Evolutionary conservation across 2,113 vertebrate species (phyloP).

Genomic region (Nesogale talazaci): DNA sequence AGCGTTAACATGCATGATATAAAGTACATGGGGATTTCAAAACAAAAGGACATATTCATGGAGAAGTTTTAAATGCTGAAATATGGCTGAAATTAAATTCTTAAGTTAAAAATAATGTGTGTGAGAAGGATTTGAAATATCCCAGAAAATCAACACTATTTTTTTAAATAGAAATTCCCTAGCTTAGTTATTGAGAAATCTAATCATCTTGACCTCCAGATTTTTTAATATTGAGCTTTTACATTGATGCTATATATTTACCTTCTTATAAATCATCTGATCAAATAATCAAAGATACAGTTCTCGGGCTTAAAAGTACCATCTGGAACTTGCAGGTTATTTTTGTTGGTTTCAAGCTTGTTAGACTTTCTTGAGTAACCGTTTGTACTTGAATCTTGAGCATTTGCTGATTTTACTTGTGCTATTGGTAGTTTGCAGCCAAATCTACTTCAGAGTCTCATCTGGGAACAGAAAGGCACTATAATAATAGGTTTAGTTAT

Average conservation of each 20-base stretch:
- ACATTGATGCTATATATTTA: conserved; percentile 47
- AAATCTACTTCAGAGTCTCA: conserved; percentile 43
- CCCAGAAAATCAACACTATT: conserved; percentile 58
- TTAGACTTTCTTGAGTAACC: conserved; percentile 33
- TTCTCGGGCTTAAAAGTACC: conserved; percentile 69
- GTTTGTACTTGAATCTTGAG: conserved; percentile 20
- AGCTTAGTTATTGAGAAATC: conserved; percentile 63
- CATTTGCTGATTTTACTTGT: conserved; percentile 54
- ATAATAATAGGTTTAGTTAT: conserved; percentile 47
- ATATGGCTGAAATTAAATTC: conserved; percentile 58
- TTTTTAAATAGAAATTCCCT: conserved; percentile 44
- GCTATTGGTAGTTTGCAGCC: conserved; percentile 20
- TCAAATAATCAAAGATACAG: conserved; percentile 67
- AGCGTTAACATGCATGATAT: conserved; percentile 57
- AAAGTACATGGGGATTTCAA: conserved; percentile 50
- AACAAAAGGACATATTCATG: conserved; percentile 64
- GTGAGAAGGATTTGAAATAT: conserved; percentile 65
- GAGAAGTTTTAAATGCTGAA: conserved; percentile 55
- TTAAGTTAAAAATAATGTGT: conserved; percentile 55
- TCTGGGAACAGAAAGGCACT: conserved; percentile 8
- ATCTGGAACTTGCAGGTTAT: conserved; percentile 81
- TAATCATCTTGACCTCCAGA: conserved; percentile 54
- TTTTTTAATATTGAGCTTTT: conserved; percentile 68
- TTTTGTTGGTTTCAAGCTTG: conserved; percentile 72
- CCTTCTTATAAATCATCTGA: conserved; percentile 69